Conservation (phyloP, 1,140 invertebrate species). For the Panagrolaimus sp. region DNA sequence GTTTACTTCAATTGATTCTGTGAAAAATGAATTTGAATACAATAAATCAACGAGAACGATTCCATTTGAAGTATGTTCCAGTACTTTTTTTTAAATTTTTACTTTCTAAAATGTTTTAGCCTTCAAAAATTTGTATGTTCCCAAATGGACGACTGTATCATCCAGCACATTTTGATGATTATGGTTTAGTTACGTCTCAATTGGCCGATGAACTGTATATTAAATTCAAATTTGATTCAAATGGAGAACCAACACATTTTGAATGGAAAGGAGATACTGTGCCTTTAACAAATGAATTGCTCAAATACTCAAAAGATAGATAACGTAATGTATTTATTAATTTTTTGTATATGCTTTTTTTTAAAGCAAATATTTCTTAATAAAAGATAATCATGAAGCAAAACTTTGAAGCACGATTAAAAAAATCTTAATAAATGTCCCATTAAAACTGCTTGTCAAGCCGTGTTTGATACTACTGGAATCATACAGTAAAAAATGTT, state of each 20-base stretch:
- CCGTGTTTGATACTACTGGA: too few relatives aligned
- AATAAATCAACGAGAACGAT: constrained; percentile 25
- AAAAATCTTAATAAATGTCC: too few relatives aligned
- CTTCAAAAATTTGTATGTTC: constrained; percentile 78
- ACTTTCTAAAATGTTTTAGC: constrained; percentile 63
- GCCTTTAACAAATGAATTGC: constrained; percentile 60
- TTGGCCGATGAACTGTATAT: constrained; percentile 82
- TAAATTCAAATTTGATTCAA: constrained; percentile 71
- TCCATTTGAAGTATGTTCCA: constrained; percentile 33
- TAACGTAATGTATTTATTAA: not conserved
- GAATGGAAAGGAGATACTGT: constrained; percentile 61
- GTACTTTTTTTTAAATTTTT: not conserved
- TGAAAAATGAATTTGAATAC: constrained; percentile 26
- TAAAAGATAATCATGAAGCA: too few relatives aligned
- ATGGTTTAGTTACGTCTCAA: constrained; percentile 79
- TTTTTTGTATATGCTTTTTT: not conserved
- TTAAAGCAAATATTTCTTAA: not conserved
- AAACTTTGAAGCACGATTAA: too few relatives aligned
- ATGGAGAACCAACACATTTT: constrained; percentile 66
- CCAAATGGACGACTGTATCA: constrained; percentile 83
- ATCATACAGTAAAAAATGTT: too few relatives aligned
- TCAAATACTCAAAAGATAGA: constrained; percentile 25
- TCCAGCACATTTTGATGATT: constrained; percentile 73
- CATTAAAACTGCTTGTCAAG: too few relatives aligned
- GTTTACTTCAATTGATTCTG: constrained; percentile 72